Base-by-base conservation (phyloP, 2,888 invertebrate genomes). In the Drosophila formosana region DNA sequence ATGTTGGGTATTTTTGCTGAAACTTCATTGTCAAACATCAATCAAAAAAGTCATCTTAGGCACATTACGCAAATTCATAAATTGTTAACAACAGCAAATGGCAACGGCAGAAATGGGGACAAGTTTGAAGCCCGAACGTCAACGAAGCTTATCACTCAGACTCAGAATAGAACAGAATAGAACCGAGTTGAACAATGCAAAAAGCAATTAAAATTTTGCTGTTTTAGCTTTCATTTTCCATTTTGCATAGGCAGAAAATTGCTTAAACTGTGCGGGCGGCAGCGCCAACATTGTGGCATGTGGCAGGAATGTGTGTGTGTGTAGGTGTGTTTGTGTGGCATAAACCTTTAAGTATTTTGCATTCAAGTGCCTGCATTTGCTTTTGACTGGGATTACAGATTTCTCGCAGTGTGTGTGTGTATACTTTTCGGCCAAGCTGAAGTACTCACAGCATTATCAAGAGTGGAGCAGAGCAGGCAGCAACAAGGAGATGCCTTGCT, bases 161-260 rank as follows among this genome's bases (percentile, higher is more conserved):
- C 23, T 23, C 32, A 39, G 52, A 56, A 56, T 9, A 45, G 45
- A 47, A 30, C 28, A 7, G 9, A 55, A 45, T 25, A 13, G 9
- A 34, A 9, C 7, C n/a, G 25, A 5, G n/a, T 11, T 13, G 41
- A 82, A 81, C 82, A 82, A 85, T 82, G 76, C 67, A 37, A 82
- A 87, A 82, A 88, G 82, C 82, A 82, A 88, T 82, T 88, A 82
- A 69, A 76, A 78, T 57, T 70, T 58, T 56, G 47, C 52, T 51
- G 26, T 58, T 75, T 55, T 45, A 43, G 49, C 63, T 63, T 49
- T 58, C 50, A 30, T 49, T 63, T 62, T 39, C 7, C 51, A 72
- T 65, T 66, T 58, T 51, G 13, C 45, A 60, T 30, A 45, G 13
- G 55, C 64, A 45, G 49, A 62, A 75, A 77, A 77, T 72, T 73